Base-by-base conservation (phyloP, 2,888 invertebrate species). In the Junonia oenone region DNA sequence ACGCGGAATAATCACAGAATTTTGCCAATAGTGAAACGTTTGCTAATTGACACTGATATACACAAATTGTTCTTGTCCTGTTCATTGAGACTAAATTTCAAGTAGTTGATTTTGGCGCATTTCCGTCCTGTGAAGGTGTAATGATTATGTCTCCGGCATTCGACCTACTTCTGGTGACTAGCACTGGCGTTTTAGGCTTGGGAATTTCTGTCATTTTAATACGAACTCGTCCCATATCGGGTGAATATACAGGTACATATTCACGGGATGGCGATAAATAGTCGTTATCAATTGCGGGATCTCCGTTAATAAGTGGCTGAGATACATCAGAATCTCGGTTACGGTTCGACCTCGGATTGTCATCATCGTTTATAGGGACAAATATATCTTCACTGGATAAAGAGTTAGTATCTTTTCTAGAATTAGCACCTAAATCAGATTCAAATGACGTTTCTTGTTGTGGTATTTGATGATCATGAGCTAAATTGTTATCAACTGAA, bases 181-280 rank as follows among this genome's bases (percentile, higher is more conserved):
- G 90, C 77, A 95, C 92, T 29, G 96, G 96, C n/a, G 95, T 95
- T 83, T 94, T 95, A 45, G 95, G 95, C 72, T 94, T 94, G 1
- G 94, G 94, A 56, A 93, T 94, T 76, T 95, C 95, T 11, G 94
- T 92, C 72, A 95, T 86, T 80, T 93, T 95, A 64, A 96, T 95
- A 69, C 95, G 94, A 43, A 96, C 96, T 64, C 95, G 92, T 58
- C 95, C 95, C 71, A 94, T 94, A 69, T 94, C 94, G 0, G 93
- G 93, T 55, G 93, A 92, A 62, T 92, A 88, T 1, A 92, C 91
- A 53, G 92, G 92, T 52, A 83, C 85, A 63, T 90, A 90, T 65
- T 85, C 82, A 52, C 83, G 83, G 2, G 90, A 82, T 8, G 90
- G 90, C 27, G 87, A 85, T 59, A 90, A 72, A 58, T 81, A 86